phyloP scores from a whole-genome alignment of 2,888 invertebrate species.

The Drosophila nr. perissopoda region DNA sequence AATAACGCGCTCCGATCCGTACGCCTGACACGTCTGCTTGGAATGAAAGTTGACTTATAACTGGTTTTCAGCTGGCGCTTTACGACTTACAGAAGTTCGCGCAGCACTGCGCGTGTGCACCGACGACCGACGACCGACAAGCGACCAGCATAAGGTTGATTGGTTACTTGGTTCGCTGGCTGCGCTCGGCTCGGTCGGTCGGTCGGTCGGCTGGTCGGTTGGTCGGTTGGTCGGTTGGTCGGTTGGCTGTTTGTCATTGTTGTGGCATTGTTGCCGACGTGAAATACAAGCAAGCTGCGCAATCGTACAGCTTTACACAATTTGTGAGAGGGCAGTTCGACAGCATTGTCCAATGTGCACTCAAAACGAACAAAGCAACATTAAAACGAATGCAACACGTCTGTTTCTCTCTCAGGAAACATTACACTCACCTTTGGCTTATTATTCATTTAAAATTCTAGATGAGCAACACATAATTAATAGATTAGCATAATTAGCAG shows the following conservation, averaged over 20 bases:
- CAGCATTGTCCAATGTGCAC: not conserved
- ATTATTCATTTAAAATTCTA: not conserved
- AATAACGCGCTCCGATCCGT: constrained; percentile 62
- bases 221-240: constrained; percentile 22
- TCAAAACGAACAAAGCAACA: not conserved
- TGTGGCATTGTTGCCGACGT: constrained; percentile 69
- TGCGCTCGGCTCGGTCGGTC: constrained; percentile 28
- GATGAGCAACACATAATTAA: not conserved
- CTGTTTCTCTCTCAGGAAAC: not conserved
- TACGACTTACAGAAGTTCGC: constrained; percentile 58
- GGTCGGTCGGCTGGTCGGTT: constrained; percentile 24
- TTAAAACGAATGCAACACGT: not conserved
- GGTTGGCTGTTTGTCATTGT: constrained; percentile 63
- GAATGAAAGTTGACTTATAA: constrained; percentile 85
- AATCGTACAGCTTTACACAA: constrained; percentile 74
- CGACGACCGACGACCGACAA: constrained; percentile 23
- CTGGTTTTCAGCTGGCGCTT: constrained; percentile 80
- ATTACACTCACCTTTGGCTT: not conserved
- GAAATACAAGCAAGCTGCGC: constrained; percentile 74
- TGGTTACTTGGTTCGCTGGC: constrained; percentile 38
- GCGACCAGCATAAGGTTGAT: constrained; percentile 57
- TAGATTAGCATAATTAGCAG: not conserved
- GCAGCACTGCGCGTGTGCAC: constrained; percentile 60
- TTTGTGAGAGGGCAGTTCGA: constrained; percentile 44
- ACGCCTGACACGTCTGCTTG: constrained; percentile 81